Evolutionary conservation across 2,113 vertebrate species (phyloP), one percentile per base, ranked within the genome.

Genomic region (Zeus faber): DNA sequence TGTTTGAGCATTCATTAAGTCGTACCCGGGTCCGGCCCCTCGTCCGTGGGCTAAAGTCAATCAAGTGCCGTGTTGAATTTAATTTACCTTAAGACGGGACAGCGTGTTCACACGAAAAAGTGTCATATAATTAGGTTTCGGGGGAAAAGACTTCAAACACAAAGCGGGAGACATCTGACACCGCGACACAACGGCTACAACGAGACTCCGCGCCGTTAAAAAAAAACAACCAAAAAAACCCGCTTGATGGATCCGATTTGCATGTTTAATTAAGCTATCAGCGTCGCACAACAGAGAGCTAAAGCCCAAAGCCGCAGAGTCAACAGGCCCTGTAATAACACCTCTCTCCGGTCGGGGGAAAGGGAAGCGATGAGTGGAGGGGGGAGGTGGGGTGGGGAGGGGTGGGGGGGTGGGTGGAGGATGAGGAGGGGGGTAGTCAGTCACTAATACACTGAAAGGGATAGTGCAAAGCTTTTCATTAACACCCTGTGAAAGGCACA

Each of bases 401-500:
- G 64, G 75, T 13, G 21, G 53, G 78, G 79, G 85, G 31, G 46
- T 58, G 45, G 45, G n/a, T n/a, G n/a, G 73, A 58, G 67, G 76
- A 81, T 79, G 87, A 84, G 79, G 85, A 85, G 72, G 80, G 83
- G 65, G 82, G 82, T 67, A 86, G 86, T 63, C 79, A 60, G 58
- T 70, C 80, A 83, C 76, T 82, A 87, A 88, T 85, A 66, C 70
- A 81, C 61, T 91, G 90, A 93, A 92, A 92, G 80, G 82, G 78
- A 86, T 83, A 84, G 77, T 53, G 85, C 90, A 93, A 92, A 94
- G 91, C 91, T 93, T 93, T 95, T 95, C 91, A 95, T 95, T 95
- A 94, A 93, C 86, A 90, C 86, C 83, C 88, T 87, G 89, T 92
- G 91, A 93, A 93, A 94, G 92, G 91, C 90, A 88, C 81, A 88